Evolutionary conservation across 2,113 vertebrate genomes (phyloP).

Genomic region (Mormyrus iriodes): DNA sequence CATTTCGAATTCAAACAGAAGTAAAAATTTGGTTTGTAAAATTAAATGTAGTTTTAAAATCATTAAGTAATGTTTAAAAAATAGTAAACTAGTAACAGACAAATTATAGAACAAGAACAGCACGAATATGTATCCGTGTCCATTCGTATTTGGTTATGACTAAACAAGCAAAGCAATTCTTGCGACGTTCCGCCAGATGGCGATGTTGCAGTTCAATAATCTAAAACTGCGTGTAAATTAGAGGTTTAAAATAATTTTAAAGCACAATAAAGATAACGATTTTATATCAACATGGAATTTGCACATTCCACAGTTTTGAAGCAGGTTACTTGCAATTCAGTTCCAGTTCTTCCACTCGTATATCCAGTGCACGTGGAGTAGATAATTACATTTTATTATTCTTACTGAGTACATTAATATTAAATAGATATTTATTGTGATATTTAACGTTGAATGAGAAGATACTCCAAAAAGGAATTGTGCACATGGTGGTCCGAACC

Average conservation of each 20-base stretch:
- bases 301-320: not conserved
- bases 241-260: conserved; percentile 6
- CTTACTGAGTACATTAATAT: not conserved
- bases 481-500: conserved; percentile 25
- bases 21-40: not conserved
- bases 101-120: not conserved
- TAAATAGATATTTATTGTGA: not conserved
- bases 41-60: not conserved
- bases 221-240: not conserved
- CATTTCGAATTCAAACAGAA: not conserved
- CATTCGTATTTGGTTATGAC: not conserved
- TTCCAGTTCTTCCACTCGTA: not conserved
- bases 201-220: conserved; percentile 25
- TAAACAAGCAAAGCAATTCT: not conserved
- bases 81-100: not conserved
- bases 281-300: not conserved
- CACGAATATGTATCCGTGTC: not conserved
- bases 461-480: conserved; percentile 1
- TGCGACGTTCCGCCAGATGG: conserved; percentile 36
- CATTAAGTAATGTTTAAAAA: not conserved
- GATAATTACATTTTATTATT: conserved; percentile 12
- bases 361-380: conserved; percentile 21
- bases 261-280: not conserved
- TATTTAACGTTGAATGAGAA: not conserved
- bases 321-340: not conserved